A percentile compares a stretch with the other conserved stretches of the same genome.
phyloP scores from a whole-genome alignment of 2,113 vertebrate genomes.

The Helogale parvula region DNA sequence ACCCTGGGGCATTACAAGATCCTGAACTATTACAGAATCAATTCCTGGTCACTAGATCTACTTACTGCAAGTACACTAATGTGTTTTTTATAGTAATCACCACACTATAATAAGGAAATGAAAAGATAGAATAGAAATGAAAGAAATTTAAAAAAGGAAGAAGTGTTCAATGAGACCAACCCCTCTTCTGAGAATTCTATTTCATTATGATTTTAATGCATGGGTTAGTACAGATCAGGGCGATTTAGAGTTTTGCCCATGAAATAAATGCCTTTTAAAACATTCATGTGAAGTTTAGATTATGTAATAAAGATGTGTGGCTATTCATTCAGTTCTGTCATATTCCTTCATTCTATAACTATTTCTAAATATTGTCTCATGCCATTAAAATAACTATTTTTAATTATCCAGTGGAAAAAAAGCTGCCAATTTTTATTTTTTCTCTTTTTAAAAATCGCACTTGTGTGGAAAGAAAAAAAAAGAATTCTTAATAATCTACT shows the following conservation, averaged over 20 bases:
- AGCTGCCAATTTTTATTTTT: neutral
- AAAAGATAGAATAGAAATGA: neutral
- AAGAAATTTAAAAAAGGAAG: neutral
- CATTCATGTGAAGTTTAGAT: neutral
- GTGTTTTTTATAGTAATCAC: neutral
- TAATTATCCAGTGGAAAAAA: neutral
- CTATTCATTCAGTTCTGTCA: neutral
- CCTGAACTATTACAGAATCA: neutral
- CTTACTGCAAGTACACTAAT: neutral
- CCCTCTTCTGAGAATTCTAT: neutral
- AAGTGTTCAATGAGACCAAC: neutral
- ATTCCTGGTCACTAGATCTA: neutral
- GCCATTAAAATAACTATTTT: slow-evolving; percentile 33
- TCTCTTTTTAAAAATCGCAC: neutral
- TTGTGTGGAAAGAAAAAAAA: neutral
- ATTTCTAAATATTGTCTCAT: neutral
- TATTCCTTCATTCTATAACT: neutral
- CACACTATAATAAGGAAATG: neutral
- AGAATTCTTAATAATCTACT: neutral
- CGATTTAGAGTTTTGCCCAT: neutral
- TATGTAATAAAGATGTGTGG: neutral
- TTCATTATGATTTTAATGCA: neutral
- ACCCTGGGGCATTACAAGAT: neutral
- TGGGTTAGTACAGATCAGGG: neutral
- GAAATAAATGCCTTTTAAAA: slow-evolving; percentile 12